Percentiles rank a stretch among this genome's conserved stretches.
These are phyloP conservation scores for Caenorhabditis angaria DNA, from an alignment of 2,888 invertebrate genomes.

Conservation along the genomic window DNA sequence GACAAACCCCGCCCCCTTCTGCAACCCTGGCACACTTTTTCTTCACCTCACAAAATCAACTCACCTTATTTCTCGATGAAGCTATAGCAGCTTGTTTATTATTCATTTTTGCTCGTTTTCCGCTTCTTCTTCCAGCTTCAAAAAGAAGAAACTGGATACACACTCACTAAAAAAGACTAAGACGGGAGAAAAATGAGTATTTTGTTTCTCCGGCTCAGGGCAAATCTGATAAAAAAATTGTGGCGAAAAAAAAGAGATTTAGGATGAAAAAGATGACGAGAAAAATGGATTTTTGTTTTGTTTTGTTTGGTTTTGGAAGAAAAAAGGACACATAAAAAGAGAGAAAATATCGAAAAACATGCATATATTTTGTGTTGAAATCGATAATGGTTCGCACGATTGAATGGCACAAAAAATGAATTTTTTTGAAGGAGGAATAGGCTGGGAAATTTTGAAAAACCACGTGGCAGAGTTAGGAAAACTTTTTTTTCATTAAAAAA, in stretches of 20 bases:
- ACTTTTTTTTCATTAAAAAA: too few relatives aligned
- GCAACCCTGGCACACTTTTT: neutral
- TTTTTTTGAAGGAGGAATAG: too few relatives aligned
- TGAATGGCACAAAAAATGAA: too few relatives aligned
- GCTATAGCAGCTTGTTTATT: slow-evolving; percentile 41
- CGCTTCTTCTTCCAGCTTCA: neutral
- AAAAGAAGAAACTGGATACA: neutral
- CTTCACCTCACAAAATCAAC: neutral
- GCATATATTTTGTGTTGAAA: too few relatives aligned
- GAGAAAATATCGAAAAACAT: too few relatives aligned
- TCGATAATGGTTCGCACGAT: too few relatives aligned
- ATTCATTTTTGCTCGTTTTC: slow-evolving; percentile 17
- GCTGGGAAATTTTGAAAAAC: too few relatives aligned
- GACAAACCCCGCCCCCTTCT: too few relatives aligned
- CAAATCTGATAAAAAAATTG: slow-evolving; percentile 7
- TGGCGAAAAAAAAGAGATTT: neutral
- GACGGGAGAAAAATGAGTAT: neutral
- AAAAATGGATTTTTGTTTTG: neutral
- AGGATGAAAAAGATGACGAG: neutral
- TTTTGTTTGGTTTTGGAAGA: too few relatives aligned
- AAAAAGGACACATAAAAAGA: too few relatives aligned
- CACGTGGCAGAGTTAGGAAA: too few relatives aligned
- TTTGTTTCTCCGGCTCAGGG: neutral
- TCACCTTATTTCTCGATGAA: slow-evolving; percentile 29
- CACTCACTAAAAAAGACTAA: neutral